Base-by-base conservation (phyloP, 2,888 invertebrate genomes). In the Lithophane socia region DNA sequence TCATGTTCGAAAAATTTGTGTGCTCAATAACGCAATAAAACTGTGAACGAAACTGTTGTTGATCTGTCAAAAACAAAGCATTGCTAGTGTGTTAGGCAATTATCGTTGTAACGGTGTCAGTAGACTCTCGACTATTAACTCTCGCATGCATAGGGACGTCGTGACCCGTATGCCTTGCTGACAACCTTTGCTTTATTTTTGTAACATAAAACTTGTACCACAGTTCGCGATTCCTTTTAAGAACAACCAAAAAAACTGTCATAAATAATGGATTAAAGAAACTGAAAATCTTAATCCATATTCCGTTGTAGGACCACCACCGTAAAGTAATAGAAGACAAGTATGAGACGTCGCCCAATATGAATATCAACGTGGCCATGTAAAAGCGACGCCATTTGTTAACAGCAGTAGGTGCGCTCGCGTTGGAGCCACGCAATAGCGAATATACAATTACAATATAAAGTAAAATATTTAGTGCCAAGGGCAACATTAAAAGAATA, bases 301-400 rank as follows among this genome's bases (percentile, higher is more conserved):
- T 42, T 42, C 8, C 9, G 3, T 4, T 9, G 7, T 42, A 7
- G 42, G 7, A 42, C 42, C 42, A 42, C 47, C 12, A 12, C 47
- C 2, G 13, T 3, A 13, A 47, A 64, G 8, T 29, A 29, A 29
- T 29, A 42, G 7, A 42, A 18, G 47, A 47, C 12, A 66, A 0
- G 3, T 44, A 4, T 3, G 16, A 44, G 24, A 24, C 10, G 18
- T 65, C 18, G 0, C 65, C 10, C 7, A 65, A 0, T 10, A 65
- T 1, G 3, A 47, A 47, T 66, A 66, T 47, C 18, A 66, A 29
- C 1, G 66, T 66, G 2, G 66, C 24, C 8, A 29, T 66, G 47
- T 66, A 66, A 12, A 66, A 24, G 24, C 47, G 47, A 18, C 47
- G 47, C 65, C 44, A 65, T 65, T 65, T 65, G n/a, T 24, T 44